These are phyloP conservation scores for Nerophis ophidion DNA, from an alignment of 2,113 vertebrate species.

Conservation along the genomic window DNA sequence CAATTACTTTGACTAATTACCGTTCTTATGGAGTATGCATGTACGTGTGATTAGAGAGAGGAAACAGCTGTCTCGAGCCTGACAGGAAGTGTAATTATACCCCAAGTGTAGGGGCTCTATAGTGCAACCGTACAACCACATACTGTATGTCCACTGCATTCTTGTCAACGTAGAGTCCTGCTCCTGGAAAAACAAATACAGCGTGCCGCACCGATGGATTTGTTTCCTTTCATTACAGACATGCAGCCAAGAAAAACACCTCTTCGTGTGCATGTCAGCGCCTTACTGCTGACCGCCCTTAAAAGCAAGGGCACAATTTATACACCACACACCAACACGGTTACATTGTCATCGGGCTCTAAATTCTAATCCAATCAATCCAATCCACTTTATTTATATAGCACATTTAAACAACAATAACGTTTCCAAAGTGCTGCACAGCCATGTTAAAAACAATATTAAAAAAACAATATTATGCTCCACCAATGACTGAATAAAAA, in stretches of 20 bases:
- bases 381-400: too few species aligned
- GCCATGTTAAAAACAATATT: too few species aligned
- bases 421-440: too few species aligned
- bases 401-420: too few species aligned
- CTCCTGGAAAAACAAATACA: slow-evolving; percentile 23
- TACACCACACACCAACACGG: neutral
- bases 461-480: too few species aligned
- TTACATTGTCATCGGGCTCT: neutral
- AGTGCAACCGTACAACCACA: slow-evolving; percentile 19
- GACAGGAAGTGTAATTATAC: slow-evolving; percentile 60
- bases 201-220: slow-evolving; percentile 9
- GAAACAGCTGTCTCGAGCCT: slow-evolving; percentile 57
- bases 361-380: too few species aligned
- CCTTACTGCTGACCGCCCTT: neutral
- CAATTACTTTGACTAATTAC: slow-evolving; percentile 31
- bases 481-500: too few species aligned
- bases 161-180: slow-evolving; percentile 16
- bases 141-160: slow-evolving; percentile 23
- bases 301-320: neutral
- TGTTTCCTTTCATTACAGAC: slow-evolving; percentile 11
- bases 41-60: slow-evolving; percentile 50
- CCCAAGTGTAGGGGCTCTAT: slow-evolving; percentile 20
- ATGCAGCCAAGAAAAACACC: slow-evolving; percentile 4
- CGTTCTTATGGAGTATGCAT: slow-evolving; percentile 24
- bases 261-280: neutral